Conservation (phyloP, 2,888 invertebrate species). For the Spodoptera picta region DNA sequence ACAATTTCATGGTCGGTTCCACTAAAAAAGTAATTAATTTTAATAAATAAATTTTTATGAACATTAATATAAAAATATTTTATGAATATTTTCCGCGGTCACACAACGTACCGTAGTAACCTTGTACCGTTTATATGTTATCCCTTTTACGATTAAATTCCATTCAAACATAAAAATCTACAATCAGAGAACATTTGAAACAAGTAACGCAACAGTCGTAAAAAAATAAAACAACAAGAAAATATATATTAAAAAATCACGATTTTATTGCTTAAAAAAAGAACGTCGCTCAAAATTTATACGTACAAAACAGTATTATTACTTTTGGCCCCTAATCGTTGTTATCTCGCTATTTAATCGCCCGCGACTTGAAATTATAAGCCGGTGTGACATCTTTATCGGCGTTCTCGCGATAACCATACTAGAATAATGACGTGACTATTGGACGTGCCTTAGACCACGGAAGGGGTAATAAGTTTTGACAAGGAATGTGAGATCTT, state of each 20-base stretch:
- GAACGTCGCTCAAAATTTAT: conserved; percentile 46
- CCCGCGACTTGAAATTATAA: conserved; percentile 70
- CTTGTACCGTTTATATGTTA: conserved; percentile 13
- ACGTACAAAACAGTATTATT: conserved; percentile 50
- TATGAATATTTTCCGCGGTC: conserved; percentile 2
- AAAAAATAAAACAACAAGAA: conserved; percentile 31
- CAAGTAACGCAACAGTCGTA: conserved; percentile 30
- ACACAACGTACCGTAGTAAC: conserved; percentile 14
- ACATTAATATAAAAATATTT: too few species aligned
- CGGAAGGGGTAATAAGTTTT: conserved; percentile 22
- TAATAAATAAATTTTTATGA: too few species aligned
- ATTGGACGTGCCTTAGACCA: background rate
- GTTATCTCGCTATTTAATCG: conserved; percentile 70
- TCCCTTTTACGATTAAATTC: conserved; percentile 21
- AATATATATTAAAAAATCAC: conserved; percentile 28
- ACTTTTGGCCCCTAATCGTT: conserved; percentile 63
- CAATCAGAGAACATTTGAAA: conserved; percentile 24
- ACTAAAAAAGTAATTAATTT: too few species aligned
- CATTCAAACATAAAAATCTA: conserved; percentile 29
- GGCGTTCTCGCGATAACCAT: conserved; percentile 59
- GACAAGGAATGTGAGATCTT: conserved; percentile 8
- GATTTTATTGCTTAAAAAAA: conserved; percentile 48
- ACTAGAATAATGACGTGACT: conserved; percentile 56
- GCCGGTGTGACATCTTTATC: conserved; percentile 83
- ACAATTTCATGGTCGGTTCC: too few species aligned